A percentile compares a stretch with the other conserved stretches of the same genome.
phyloP scores from a whole-genome alignment of 2,113 vertebrate species.

The Ptilonorhynchus violaceus region DNA sequence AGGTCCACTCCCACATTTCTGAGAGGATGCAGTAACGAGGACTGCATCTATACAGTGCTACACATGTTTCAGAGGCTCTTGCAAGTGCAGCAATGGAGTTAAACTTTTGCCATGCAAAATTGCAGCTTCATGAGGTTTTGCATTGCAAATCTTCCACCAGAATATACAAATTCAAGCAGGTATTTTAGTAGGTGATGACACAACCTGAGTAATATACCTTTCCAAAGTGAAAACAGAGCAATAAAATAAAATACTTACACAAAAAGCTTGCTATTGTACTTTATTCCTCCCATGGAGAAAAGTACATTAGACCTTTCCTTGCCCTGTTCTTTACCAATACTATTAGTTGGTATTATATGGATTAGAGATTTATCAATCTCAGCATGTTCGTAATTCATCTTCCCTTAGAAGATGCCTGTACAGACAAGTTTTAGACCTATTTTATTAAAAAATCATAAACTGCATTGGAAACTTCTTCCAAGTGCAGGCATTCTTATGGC shows the following conservation, averaged over 20 bases:
- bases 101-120: not conserved
- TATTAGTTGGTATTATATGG: not conserved
- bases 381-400: not conserved
- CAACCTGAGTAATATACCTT: not conserved
- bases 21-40: fast-evolving
- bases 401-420: not conserved
- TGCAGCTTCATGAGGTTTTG: not conserved
- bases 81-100: not conserved
- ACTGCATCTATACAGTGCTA: not conserved
- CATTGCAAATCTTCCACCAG: not conserved
- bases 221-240: not conserved
- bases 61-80: not conserved
- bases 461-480: not conserved
- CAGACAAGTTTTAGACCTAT: not conserved
- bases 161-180: not conserved
- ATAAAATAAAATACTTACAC: not conserved
- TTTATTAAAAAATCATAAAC: not conserved
- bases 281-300: not conserved
- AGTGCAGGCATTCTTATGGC: not conserved
- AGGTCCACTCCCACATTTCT: not conserved
- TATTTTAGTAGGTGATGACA: not conserved
- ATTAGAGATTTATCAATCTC: not conserved
- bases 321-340: not conserved
- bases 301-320: not conserved
- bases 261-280: not conserved